Conservation (phyloP, 30 jellyfish, hydroid and myxozoan genomes). For the Haliclystus octoradiatus region DNA sequence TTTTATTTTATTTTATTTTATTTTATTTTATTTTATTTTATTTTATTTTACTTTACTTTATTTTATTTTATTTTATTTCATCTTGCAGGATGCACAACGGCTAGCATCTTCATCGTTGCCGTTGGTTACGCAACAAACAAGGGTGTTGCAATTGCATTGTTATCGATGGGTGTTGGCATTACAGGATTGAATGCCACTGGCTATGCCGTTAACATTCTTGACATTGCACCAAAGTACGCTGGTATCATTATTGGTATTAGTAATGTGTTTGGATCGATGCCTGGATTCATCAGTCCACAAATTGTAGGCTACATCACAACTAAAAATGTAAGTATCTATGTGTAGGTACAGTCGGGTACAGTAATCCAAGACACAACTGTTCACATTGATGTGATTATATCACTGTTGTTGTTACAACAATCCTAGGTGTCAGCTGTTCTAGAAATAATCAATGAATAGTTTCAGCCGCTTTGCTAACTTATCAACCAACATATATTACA, state of each 20-base stretch:
- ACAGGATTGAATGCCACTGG: constrained; percentile 99
- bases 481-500: no score
- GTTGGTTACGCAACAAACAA: constrained; percentile 95
- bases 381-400: no score
- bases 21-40: not conserved
- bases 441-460: no score
- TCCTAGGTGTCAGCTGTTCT: no score
- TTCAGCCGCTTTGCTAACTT: no score
- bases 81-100: constrained; percentile 91
- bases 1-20: not conserved
- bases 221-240: constrained; percentile 97
- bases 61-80: not conserved
- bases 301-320: constrained; percentile 96
- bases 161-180: constrained; percentile 96
- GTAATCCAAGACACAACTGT: no score
- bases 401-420: no score
- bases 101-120: constrained; percentile 94
- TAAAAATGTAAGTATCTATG: constrained; percentile 56
- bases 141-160: constrained; percentile 85
- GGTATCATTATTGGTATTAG: constrained; percentile 97
- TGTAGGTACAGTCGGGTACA: not conserved
- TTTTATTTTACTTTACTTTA: not conserved
- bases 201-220: constrained; percentile 96
- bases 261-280: constrained; percentile 99
- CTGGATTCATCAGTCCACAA: constrained; percentile 98